phyloP scores from a whole-genome alignment of 1,140 invertebrate species.

The Caerostris extrusa region DNA sequence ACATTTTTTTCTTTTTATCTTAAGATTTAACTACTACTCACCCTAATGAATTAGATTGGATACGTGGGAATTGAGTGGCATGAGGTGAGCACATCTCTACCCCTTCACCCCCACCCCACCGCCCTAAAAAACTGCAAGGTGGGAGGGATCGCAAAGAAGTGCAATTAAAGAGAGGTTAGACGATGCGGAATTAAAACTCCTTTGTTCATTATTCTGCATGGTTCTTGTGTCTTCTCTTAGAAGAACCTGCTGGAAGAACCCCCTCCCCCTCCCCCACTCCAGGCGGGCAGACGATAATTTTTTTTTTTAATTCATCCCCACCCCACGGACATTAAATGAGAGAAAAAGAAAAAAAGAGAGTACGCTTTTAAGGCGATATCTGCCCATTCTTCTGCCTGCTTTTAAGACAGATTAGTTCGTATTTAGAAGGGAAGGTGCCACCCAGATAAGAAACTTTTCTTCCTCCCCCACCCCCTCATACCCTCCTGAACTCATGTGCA shows the following conservation, averaged over 20 bases:
- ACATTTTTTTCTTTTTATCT: conserved; percentile 1
- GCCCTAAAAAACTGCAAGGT: not conserved
- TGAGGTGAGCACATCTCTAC: not conserved
- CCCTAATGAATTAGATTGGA: conserved; percentile 41
- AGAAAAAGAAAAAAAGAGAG: conserved; percentile 46
- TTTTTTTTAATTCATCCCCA: not conserved
- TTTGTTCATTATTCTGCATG: conserved; percentile 64
- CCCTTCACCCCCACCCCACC: not conserved
- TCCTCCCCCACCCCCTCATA: conserved; percentile 41
- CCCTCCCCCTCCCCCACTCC: conserved; percentile 31
- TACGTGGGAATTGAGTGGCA: conserved; percentile 24
- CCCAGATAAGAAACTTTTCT: conserved; percentile 73
- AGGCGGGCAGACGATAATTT: not conserved
- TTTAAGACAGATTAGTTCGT: conserved; percentile 78
- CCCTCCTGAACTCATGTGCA: conserved; percentile 21
- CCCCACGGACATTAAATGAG: conserved; percentile 51
- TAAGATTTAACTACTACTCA: conserved; percentile 31
- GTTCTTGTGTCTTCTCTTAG: not conserved
- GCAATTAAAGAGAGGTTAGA: conserved; percentile 68
- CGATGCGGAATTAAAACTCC: conserved; percentile 66
- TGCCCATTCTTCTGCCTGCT: conserved; percentile 56
- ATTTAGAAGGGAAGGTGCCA: conserved; percentile 73
- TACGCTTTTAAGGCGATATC: conserved; percentile 62
- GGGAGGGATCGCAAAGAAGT: conserved; percentile 17
- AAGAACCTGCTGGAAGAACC: conserved; percentile 47